Evolutionary conservation across 2,113 vertebrate genomes (phyloP).

Genomic region (Astur gentilis): DNA sequence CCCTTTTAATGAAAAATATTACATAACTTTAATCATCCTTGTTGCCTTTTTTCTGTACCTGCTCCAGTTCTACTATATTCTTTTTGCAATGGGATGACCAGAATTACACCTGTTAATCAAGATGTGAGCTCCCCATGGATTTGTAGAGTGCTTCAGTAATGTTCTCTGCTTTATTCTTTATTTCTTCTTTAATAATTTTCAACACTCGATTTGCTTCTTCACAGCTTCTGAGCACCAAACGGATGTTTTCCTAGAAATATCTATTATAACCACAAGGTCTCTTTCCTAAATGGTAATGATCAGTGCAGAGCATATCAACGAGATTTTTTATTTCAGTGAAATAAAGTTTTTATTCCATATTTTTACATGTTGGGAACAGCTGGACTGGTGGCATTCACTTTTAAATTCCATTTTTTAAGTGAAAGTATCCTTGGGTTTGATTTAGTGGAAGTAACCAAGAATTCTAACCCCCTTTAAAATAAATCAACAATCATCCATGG

Average conservation of each 20-base stretch:
- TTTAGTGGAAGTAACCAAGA: not conserved
- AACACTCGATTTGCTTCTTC: not conserved
- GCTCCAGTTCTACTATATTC: not conserved
- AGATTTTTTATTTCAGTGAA: not conserved
- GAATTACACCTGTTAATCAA: not conserved
- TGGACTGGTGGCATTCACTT: not conserved
- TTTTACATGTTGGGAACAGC: not conserved
- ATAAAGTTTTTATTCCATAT: not conserved
- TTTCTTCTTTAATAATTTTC: not conserved
- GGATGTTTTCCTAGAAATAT: constrained; percentile 4
- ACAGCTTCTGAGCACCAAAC: not conserved
- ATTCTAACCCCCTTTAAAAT: not conserved
- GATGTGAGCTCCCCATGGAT: not conserved
- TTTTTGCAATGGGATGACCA: not conserved
- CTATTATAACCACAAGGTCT: not conserved
- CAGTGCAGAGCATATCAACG: not conserved
- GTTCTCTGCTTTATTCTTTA: not conserved
- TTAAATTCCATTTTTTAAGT: not conserved
- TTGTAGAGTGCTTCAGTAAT: not conserved
- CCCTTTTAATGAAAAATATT: not conserved
- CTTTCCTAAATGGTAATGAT: not conserved
- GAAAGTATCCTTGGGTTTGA: not conserved
- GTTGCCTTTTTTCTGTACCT: not conserved
- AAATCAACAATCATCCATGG: not conserved
- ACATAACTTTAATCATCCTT: not conserved